Evolutionary conservation across 2,113 vertebrate genomes (phyloP), one percentile per base, ranked within the genome.

Genomic region (Callaeas wilsoni): DNA sequence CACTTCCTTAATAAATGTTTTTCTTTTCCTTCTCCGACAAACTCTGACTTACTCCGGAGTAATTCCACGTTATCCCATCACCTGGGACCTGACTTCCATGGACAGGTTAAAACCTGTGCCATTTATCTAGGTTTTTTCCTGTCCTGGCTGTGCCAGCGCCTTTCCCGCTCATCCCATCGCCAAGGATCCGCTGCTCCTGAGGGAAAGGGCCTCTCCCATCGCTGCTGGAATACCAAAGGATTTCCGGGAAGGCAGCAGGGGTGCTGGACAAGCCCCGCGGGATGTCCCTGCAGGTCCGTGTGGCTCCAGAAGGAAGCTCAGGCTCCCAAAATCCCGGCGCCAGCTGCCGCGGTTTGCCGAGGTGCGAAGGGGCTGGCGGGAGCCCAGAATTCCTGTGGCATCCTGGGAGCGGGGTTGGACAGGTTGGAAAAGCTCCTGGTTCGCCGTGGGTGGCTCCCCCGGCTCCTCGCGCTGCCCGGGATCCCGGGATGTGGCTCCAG

Each of bases 191-290:
- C 60, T 74, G 80, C 94, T 82, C 39, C 25, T 12, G 33, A 41
- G 70, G n/a, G 82, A 83, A 42, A 22, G 12, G 13, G 32, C 16
- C 16, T 10, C 20, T 20, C 15, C 65, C 6, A 2, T 0, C 7
- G 23, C 53, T 56, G 42, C 59, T 30, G 78, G 64, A 16, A 81
- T 41, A 9, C 0, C 12, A 3, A 29, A 76, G 32, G 16, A 19
- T 50, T 50, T 3, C 26, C 0, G 1, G 89, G 35, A 56, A 57
- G 7, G 77, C 23, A 60, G 49, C 41, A 19, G 77, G 33, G 32
- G 30, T 32, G 18, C 14, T 3, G 26, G 53, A 19, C 3, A 4
- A 35, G 22, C 5, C 5, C 0, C 1, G 4, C 5, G 1, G 69
- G 73, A 44, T 16, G 67, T 12, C 37, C 20, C 78, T 17, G 39